Evolutionary conservation across 1,140 invertebrate species (phyloP).

Genomic region (Saccostrea cuccullata): DNA sequence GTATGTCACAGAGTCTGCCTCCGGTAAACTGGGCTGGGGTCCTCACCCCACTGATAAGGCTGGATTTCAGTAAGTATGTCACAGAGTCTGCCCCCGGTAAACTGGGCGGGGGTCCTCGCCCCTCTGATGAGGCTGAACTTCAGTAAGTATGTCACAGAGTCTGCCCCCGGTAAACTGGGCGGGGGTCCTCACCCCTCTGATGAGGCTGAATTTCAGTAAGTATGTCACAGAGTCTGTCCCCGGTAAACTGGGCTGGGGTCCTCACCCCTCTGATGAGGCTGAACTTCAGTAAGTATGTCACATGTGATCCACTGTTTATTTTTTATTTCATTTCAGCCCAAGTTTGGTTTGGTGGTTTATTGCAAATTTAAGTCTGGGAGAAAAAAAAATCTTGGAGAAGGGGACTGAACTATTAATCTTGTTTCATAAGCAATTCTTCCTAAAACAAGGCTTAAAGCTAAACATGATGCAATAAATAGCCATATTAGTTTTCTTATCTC

Average conservation of each 20-base stretch:
- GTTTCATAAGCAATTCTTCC: no score
- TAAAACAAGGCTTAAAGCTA: no score
- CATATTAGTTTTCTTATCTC: no score
- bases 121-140: not conserved
- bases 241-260: conserved; percentile 70
- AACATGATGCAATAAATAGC: no score
- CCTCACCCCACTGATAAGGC: conserved; percentile 51
- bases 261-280: conserved; percentile 62
- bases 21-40: conserved; percentile 56
- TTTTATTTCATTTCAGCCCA: no score
- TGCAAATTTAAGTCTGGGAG: no score
- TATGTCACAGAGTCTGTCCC: conserved; percentile 60
- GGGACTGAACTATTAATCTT: no score
- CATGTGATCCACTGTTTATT: not conserved
- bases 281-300: conserved; percentile 9
- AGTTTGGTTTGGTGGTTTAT: no score
- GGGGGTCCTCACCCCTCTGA: conserved; percentile 66
- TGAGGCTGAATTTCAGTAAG: conserved; percentile 9
- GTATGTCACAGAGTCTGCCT: conserved; percentile 65
- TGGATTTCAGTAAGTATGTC: conserved; percentile 57
- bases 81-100: conserved; percentile 68
- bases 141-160: not conserved
- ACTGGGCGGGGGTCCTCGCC: conserved; percentile 67
- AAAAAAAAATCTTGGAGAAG: no score
- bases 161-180: conserved; percentile 74